Evolutionary conservation across 2,113 vertebrate species (phyloP).

Genomic region (Excalfactoria chinensis): DNA sequence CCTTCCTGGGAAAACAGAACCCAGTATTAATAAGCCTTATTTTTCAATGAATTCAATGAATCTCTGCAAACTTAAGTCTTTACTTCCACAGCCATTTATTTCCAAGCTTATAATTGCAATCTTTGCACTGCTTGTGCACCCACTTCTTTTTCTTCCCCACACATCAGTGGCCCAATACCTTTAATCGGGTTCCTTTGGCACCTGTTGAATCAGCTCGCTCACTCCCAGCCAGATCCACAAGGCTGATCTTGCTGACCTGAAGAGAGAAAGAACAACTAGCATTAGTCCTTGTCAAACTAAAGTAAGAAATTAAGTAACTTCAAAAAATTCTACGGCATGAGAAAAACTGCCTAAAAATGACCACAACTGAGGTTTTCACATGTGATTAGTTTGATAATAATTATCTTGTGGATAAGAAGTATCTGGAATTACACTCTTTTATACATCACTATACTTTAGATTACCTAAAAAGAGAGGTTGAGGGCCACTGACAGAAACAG

Average conservation of each 20-base stretch:
- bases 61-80: neutral
- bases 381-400: neutral
- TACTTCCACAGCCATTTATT: neutral
- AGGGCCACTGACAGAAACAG: neutral
- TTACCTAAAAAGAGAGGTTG: neutral
- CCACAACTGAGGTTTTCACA: neutral
- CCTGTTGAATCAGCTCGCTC: constrained; percentile 86
- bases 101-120: fast-evolving
- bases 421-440: neutral
- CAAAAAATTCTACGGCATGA: neutral
- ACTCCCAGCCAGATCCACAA: constrained; percentile 97
- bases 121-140: neutral
- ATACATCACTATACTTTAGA: neutral
- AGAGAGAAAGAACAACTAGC: neutral
- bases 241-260: constrained; percentile 99
- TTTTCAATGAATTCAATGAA: neutral
- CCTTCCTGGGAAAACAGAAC: constrained; percentile 86
- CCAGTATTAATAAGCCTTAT: neutral
- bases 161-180: constrained; percentile 77
- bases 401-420: neutral
- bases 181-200: constrained; percentile 95
- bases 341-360: neutral
- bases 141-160: neutral
- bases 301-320: neutral
- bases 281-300: neutral